Conservation (phyloP, 2,113 vertebrate species). For the Callopanchax toddi region DNA sequence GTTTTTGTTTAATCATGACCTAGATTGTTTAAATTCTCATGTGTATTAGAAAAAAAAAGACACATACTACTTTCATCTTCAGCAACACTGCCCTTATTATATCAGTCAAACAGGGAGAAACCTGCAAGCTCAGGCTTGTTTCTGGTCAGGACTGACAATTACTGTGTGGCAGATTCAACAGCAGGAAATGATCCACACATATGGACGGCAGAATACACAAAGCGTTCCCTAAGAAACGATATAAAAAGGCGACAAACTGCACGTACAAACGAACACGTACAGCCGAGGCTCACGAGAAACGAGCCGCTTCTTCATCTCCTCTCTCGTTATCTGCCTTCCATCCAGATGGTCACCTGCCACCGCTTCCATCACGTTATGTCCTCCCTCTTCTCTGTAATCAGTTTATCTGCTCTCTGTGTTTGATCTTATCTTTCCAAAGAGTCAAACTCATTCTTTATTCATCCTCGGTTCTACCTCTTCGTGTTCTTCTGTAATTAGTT, state of each 20-base stretch:
- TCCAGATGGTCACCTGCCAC: constrained; percentile 53
- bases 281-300: constrained; percentile 80
- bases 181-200: constrained; percentile 93
- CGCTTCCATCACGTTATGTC: constrained; percentile 43
- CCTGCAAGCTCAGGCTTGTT: constrained; percentile 79
- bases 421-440: constrained; percentile 35
- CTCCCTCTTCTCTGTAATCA: constrained; percentile 48
- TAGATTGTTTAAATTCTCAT: constrained; percentile 6
- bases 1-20: neutral
- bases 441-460: constrained; percentile 21
- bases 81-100: neutral
- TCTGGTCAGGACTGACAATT: constrained; percentile 80
- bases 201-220: constrained; percentile 89
- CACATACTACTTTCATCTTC: too few relatives aligned
- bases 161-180: constrained; percentile 82
- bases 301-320: constrained; percentile 23
- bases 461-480: constrained; percentile 22
- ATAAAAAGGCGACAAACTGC: constrained; percentile 86
- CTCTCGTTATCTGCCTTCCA: constrained; percentile 50
- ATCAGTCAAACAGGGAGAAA: constrained; percentile 48
- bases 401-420: constrained; percentile 50
- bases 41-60: neutral
- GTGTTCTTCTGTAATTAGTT: constrained; percentile 37
- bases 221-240: constrained; percentile 96
- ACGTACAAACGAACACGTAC: constrained; percentile 87